Evolutionary conservation across 2,888 invertebrate species (phyloP), one percentile per base, ranked within the genome.

Genomic region (Leucozona laternaria): DNA sequence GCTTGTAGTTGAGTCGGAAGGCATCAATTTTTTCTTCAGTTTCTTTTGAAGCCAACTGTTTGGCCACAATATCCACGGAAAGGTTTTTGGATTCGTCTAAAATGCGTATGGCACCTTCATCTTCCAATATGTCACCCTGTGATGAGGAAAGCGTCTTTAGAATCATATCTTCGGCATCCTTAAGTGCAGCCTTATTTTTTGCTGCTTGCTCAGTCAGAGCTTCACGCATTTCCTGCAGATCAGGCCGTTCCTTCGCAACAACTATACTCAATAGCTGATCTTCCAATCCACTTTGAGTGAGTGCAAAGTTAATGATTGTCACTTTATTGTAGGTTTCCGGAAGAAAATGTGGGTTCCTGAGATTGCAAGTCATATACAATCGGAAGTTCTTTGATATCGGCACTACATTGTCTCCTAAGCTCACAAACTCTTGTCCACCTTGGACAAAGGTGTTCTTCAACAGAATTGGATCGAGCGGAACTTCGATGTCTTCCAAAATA

Each of bases 121-220:
- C 97, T 93, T 98, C 98, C 84, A 98, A 93, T 90, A 98, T 97
- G 91, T 97, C 97, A 2, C 97, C 97, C 91, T 97, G 96, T 1
- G 95, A 94, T 90, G 96, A 95, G 55, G 97, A 96, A 72, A 98
- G 93, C 0, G 97, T 98, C 89, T 95, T 95, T 62, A 98, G 93
- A 89, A 98, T 98, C 92, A 96, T 96, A 91, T 98, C 97, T 93
- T 98, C 98, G 28, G 97, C 96, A 91, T 96, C 95, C 90, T 97
- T 96, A 48, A 98, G 92, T 2, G 96, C 96, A 77, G 96, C 95
- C 90, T 95, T 95, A 91, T 98, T 98, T 89, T 95, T 95, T 0
- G 97, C 97, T 53, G 95, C 96, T 45, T 96, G 95, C 10, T 96
- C 94, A 15, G 97, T 96, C 48, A 98, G 93, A 70, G 95, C 95